Base-by-base conservation (phyloP, 2,888 invertebrate species). In the Patella depressa region DNA sequence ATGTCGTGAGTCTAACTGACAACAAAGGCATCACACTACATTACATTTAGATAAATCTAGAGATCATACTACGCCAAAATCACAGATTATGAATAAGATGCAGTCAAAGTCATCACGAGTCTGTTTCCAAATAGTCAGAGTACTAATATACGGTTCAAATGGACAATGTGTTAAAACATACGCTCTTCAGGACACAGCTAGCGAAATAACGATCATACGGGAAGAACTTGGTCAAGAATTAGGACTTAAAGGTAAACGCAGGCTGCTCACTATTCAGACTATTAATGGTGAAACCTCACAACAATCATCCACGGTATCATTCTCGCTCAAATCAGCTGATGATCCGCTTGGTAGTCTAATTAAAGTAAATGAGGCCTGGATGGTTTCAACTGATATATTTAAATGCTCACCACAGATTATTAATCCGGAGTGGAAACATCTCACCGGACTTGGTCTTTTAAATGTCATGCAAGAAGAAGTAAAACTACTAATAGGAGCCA, bases 301-400 rank as follows among this genome's bases (percentile, higher is more conserved):
- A 11, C 59, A 59, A n/a, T 59, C 59, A 5, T 14, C 59, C 19
- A 24, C 19, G n/a, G 53, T 54, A 29, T 24, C 15, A 45, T 53
- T 11, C n/a, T 24, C 34, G 24, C 19, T 72, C 53, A 29, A 72
- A 17, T 9, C 53, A 24, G 12, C 72, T 14, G 45, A 72, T 9
- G 72, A 53, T 4, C 1, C 53, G 19, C 45, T 53, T 72, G 45
- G 45, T 1, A 17, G 19, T 53, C 45, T 53, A 34, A 12, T 72
- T 7, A 53, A 29, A 9, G 53, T 72, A 4, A 72, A 45, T n/a
- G 72, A 72, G 24, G 72, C 72, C 53, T 72, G 72, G 72, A n/a
- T 45, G 45, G 72, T 72, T 14, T 3, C n/a, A 29, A 34, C 72
- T 29, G 72, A 72, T 17, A 45, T 45, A 9, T 72, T 19, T 53